Conservation (phyloP, 2,113 vertebrate species). For the Puma concolor region DNA sequence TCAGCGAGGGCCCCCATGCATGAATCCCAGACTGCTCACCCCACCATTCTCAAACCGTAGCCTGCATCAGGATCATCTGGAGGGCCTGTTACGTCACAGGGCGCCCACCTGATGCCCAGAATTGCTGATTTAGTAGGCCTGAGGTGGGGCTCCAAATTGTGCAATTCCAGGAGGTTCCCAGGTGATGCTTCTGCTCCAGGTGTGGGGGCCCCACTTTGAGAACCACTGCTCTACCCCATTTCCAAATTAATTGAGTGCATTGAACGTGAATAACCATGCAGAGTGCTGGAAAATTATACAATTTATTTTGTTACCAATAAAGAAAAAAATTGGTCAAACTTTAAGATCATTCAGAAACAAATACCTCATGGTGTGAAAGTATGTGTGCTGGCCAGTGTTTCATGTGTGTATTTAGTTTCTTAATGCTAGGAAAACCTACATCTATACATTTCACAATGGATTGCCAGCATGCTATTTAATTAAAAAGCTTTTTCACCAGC, state of each 20-base stretch:
- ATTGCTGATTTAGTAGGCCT: background rate
- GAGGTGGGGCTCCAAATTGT: background rate
- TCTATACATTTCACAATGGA: conserved; percentile 79
- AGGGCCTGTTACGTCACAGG: background rate
- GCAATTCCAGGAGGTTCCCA: background rate
- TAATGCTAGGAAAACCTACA: conserved; percentile 52
- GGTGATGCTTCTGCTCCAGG: background rate
- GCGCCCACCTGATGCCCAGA: background rate
- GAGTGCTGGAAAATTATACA: background rate
- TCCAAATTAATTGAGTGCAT: background rate
- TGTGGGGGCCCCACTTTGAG: background rate
- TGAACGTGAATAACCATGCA: background rate
- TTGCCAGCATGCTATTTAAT: conserved; percentile 80
- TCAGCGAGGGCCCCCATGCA: background rate
- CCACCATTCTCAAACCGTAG: background rate
- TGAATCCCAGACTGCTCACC: background rate
- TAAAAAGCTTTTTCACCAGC: conserved; percentile 79
- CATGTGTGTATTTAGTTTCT: conserved; percentile 18
- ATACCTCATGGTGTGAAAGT: background rate
- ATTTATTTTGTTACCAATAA: conserved; percentile 6
- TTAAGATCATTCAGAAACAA: conserved; percentile 47
- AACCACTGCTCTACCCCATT: background rate
- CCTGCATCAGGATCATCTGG: background rate
- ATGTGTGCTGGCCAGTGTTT: background rate
- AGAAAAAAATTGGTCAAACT: background rate